Evolutionary conservation across 2,888 invertebrate species (phyloP), one percentile per base, ranked within the genome.

Genomic region (Biston betularia): DNA sequence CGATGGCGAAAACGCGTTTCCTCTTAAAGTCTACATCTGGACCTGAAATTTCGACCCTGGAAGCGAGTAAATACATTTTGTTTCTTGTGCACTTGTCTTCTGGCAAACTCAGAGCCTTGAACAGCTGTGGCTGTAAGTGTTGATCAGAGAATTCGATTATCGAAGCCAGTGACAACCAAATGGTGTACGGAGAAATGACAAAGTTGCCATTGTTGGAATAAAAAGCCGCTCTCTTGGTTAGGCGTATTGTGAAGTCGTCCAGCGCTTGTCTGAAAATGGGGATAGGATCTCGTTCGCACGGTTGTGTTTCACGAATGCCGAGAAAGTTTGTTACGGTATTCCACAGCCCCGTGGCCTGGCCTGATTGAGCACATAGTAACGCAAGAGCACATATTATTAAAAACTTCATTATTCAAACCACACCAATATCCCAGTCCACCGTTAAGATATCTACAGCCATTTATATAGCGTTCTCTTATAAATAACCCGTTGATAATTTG

Each of bases 91-190:
- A 83, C 0, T 33, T 58, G 0, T 76, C 71, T 64, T 73, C 53
- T 2, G 83, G 81, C 6, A 83, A 53, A n/a, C 73, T 57, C 0
- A 84, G 63, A 4, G 65, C 53, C 6, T 63, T 9, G 45, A 80
- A 75, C 0, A 79, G 15, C 53, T 73, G 56, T 24, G 56, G 64
- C 50, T 78, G 75, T 0, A 68, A 44, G n/a, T 3, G 7, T 3
- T 63, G 70, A 7, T 79, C 77, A 0, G 79, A 68, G 0, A 79
- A 77, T 65, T 82, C 84, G 0, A 82, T 78, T 44, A 85, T 58
- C 0, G 79, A 78, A 4, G 82, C 69, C 2, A 84, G 46, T 0
- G 79, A 71, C 0, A 79, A 38, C 85, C 84, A 85, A 1, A 81
- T 71, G 0, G 76, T 71, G 11, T 65, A 71, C 0, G 80, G 80